Conservation (phyloP, 1,140 invertebrate genomes). For the Papilio helenus region DNA sequence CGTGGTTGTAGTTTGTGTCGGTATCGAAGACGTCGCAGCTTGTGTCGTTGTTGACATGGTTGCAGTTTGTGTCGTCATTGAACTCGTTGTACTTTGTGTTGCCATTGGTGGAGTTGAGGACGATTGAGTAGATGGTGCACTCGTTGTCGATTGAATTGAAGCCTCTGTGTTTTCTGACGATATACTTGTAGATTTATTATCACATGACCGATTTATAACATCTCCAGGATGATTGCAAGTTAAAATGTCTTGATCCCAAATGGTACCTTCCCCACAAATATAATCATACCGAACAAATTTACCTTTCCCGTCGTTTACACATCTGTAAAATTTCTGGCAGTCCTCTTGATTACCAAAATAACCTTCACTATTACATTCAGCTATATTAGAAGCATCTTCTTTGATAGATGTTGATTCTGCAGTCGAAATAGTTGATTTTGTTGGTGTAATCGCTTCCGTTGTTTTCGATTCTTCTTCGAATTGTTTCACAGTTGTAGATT, state of each 20-base stretch:
- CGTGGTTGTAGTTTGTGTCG: background rate
- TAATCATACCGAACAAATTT: conserved; percentile 84
- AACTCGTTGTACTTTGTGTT: conserved; percentile 21
- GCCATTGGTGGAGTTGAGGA: conserved; percentile 37
- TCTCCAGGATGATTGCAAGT: conserved; percentile 81
- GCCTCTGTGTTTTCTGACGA: conserved; percentile 44
- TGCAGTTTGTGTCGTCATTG: background rate
- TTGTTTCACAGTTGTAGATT: conserved; percentile 43
- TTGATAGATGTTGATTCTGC: background rate
- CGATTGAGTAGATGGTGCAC: conserved; percentile 26
- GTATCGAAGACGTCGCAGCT: background rate
- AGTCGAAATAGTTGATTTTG: background rate
- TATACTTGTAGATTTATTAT: conserved; percentile 43
- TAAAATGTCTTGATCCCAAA: conserved; percentile 83
- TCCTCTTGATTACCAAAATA: conserved; percentile 38
- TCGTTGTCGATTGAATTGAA: conserved; percentile 39
- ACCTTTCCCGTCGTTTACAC: conserved; percentile 86
- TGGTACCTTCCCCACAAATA: conserved; percentile 84
- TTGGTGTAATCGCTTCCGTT: conserved; percentile 43
- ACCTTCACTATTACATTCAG: conserved; percentile 31
- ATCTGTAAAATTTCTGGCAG: conserved; percentile 89
- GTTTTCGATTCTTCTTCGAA: conserved; percentile 52
- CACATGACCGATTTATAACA: conserved; percentile 69
- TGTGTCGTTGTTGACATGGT: background rate
- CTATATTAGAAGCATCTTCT: background rate